phyloP scores from a whole-genome alignment of 2,888 invertebrate genomes.

The Dysmachus trigonus region DNA sequence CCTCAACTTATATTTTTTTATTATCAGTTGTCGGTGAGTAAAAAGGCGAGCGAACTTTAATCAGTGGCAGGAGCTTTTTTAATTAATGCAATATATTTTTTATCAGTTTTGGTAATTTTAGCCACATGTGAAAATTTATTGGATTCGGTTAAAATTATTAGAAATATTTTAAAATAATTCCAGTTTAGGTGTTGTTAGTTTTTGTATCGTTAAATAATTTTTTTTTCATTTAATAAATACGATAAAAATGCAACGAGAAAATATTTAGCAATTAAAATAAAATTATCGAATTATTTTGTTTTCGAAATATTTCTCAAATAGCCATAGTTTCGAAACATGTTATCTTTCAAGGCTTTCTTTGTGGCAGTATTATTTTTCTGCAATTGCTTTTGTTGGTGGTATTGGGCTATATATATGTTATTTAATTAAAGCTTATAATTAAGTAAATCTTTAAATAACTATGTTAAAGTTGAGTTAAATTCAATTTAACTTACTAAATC shows the following conservation, averaged over 20 bases:
- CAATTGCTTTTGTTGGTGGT: no score
- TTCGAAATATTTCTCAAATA: not conserved
- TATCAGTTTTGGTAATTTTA: not conserved
- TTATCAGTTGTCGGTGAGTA: not conserved
- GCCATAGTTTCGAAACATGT: not conserved
- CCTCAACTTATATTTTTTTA: not conserved
- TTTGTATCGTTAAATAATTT: not conserved
- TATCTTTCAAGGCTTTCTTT: not conserved
- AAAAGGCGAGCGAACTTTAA: not conserved
- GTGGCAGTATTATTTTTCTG: not conserved
- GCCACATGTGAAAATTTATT: not conserved
- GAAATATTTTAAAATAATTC: not conserved
- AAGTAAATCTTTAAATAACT: not conserved
- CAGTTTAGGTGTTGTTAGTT: not conserved
- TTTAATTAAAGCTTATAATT: no score
- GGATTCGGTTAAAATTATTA: not conserved
- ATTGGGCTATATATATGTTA: no score
- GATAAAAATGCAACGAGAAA: not conserved
- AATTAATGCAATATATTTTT: not conserved
- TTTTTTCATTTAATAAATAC: not conserved
- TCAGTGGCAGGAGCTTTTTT: not conserved
- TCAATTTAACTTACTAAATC: not conserved
- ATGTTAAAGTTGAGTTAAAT: not conserved
- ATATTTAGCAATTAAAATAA: not conserved
- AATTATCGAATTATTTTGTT: not conserved